These are phyloP conservation scores for Drosophila subquinaria DNA, from an alignment of 2,888 invertebrate species.

Conservation along the genomic window DNA sequence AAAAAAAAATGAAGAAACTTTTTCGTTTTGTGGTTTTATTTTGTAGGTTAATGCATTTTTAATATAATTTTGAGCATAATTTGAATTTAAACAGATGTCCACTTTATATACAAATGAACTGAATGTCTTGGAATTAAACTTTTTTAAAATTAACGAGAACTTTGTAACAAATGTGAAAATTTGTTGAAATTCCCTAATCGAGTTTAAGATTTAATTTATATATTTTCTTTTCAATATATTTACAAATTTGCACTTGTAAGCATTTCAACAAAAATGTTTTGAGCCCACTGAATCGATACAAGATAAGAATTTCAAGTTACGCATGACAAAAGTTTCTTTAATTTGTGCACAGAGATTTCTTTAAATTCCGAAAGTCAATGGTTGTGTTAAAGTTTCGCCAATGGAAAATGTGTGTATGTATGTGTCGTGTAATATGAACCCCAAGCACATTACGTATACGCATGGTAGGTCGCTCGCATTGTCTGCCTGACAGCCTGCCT, in stretches of 20 bases:
- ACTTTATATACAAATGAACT: slow-evolving; percentile 4
- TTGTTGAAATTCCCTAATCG: slow-evolving; percentile 7
- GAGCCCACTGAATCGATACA: background rate
- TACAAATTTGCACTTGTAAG: background rate
- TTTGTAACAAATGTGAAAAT: slow-evolving; percentile 5
- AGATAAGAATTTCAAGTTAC: background rate
- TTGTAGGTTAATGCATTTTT: slow-evolving; percentile 43
- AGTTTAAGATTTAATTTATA: background rate
- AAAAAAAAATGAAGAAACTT: slow-evolving; percentile 9
- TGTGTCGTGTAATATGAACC: slow-evolving; percentile 6
- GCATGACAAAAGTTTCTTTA: slow-evolving; percentile 24
- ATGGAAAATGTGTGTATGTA: background rate
- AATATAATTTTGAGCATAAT: slow-evolving; percentile 57
- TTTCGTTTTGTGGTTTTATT: slow-evolving; percentile 22
- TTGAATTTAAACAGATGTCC: slow-evolving; percentile 37
- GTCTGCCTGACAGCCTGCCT: slow-evolving; percentile 59
- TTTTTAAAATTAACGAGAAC: slow-evolving; percentile 11
- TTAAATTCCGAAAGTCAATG: slow-evolving; percentile 27
- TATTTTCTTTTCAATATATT: background rate
- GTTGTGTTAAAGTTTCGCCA: slow-evolving; percentile 15
- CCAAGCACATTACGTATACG: slow-evolving; percentile 56
- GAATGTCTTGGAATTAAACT: background rate
- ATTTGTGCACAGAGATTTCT: slow-evolving; percentile 30
- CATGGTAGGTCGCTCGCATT: slow-evolving; percentile 33
- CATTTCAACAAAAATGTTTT: background rate